Evolutionary conservation across 2,113 vertebrate genomes (phyloP).

Genomic region (Lanius ludovicianus): DNA sequence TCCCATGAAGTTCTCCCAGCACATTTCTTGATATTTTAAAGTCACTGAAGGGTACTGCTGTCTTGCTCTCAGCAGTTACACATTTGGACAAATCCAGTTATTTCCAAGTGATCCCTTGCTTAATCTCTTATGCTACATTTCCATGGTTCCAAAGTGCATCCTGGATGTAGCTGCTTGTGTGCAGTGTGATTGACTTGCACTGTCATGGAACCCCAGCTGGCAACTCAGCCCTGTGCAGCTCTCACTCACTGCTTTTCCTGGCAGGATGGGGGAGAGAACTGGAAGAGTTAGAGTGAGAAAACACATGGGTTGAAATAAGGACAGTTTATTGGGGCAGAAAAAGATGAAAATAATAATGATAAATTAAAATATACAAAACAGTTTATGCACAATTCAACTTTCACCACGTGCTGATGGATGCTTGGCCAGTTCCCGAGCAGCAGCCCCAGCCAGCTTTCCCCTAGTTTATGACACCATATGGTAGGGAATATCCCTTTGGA

Average conservation of each 20-base stretch:
- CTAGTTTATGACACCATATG: not conserved
- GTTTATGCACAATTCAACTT: not conserved
- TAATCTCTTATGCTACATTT: not conserved
- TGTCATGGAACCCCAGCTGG: not conserved
- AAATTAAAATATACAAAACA: not conserved
- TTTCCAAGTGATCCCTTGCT: not conserved
- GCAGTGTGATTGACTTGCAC: not conserved
- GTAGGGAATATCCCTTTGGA: not conserved
- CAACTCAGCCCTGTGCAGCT: rapidly evolving
- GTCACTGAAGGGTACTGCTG: not conserved
- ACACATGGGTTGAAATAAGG: not conserved
- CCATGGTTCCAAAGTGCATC: not conserved
- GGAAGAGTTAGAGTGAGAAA: not conserved
- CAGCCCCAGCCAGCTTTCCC: not conserved
- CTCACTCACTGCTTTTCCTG: not conserved
- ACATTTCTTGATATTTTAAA: not conserved
- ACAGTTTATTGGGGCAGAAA: not conserved
- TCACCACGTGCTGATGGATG: not conserved
- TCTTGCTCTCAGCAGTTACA: not conserved
- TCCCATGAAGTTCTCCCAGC: not conserved
- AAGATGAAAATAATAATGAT: not conserved
- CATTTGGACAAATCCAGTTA: not conserved
- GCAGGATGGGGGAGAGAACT: not conserved
- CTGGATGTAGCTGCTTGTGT: not conserved
- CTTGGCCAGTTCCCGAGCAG: not conserved